phyloP scores from a whole-genome alignment of 30 jellyfish, hydroid and myxozoan genomes.

The Pelagia noctiluca region DNA sequence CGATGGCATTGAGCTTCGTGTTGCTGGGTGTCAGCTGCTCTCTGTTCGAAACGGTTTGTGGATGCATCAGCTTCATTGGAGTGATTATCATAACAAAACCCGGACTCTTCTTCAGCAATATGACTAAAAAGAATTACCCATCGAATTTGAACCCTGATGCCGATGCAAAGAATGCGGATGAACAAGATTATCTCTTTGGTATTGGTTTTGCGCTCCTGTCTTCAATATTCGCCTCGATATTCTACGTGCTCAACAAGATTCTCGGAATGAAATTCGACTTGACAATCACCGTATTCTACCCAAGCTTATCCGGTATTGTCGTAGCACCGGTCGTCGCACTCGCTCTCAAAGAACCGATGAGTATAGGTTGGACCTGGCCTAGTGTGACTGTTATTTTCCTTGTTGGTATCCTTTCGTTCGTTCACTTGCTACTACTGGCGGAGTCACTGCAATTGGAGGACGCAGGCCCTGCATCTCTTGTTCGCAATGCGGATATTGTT shows the following conservation, averaged over 20 bases:
- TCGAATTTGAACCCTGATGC: constrained; percentile 48
- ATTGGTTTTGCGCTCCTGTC: constrained; percentile 66
- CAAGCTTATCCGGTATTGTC: constrained; percentile 77
- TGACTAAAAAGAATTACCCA: constrained; percentile 22
- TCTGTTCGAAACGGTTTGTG: constrained; percentile 74
- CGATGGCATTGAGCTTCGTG: constrained; percentile 73
- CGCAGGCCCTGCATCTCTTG: constrained; percentile 92
- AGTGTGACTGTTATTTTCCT: constrained; percentile 53
- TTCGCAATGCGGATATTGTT: constrained; percentile 85
- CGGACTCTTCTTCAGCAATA: constrained; percentile 71
- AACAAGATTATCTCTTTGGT: constrained; percentile 67
- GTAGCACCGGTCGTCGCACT: constrained; percentile 60
- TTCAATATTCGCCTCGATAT: constrained; percentile 66
- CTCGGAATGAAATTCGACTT: constrained; percentile 73
- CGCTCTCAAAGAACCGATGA: constrained; percentile 43
- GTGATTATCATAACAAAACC: constrained; percentile 85
- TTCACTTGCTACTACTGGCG: constrained; percentile 83
- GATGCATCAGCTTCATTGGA: constrained; percentile 83
- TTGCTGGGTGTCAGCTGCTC: constrained; percentile 77
- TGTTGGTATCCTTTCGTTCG: constrained; percentile 83
- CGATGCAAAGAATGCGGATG: constrained; percentile 37
- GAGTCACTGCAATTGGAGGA: constrained; percentile 89
- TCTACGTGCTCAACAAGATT: constrained; percentile 76
- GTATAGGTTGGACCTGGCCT: constrained; percentile 67
- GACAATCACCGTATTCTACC: constrained; percentile 74